These are phyloP conservation scores for Clarias platycephalus DNA, from an alignment of 2,797 vertebrate species.

Conservation along the genomic window DNA sequence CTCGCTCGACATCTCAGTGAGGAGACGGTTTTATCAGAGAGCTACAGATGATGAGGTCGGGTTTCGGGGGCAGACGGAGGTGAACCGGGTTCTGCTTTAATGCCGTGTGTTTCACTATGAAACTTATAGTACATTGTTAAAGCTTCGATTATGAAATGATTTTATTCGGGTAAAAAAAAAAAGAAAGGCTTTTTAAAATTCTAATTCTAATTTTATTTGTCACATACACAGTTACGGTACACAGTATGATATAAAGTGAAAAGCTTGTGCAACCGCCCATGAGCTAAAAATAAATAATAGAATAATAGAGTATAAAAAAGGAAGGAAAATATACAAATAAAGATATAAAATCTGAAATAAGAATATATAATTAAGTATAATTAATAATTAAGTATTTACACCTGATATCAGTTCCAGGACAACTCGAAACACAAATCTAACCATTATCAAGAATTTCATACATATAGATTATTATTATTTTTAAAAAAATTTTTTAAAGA, in stretches of 20 bases:
- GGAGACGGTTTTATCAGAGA: constrained; percentile 15
- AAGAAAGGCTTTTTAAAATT: neutral
- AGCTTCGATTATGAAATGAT: neutral
- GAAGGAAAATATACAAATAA: neutral
- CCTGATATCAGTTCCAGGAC: too few species aligned
- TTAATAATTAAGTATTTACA: too few species aligned
- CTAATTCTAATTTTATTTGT: too few species aligned
- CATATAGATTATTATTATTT: neutral
- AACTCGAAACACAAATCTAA: neutral
- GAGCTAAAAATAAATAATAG: too few species aligned
- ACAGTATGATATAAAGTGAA: too few species aligned
- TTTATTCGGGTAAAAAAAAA: neutral
- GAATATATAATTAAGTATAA: too few species aligned
- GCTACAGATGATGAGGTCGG: neutral
- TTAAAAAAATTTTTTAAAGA: neutral
- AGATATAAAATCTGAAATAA: too few species aligned
- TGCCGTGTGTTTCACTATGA: neutral
- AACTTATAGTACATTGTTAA: neutral
- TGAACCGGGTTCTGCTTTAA: neutral
- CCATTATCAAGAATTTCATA: neutral
- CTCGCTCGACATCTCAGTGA: constrained; percentile 4
- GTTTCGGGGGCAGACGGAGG: neutral
- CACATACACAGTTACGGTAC: too few species aligned
- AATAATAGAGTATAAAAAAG: neutral
- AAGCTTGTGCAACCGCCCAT: too few species aligned